phyloP scores from a whole-genome alignment of 2,113 vertebrate genomes.

The Heterotis niloticus region DNA sequence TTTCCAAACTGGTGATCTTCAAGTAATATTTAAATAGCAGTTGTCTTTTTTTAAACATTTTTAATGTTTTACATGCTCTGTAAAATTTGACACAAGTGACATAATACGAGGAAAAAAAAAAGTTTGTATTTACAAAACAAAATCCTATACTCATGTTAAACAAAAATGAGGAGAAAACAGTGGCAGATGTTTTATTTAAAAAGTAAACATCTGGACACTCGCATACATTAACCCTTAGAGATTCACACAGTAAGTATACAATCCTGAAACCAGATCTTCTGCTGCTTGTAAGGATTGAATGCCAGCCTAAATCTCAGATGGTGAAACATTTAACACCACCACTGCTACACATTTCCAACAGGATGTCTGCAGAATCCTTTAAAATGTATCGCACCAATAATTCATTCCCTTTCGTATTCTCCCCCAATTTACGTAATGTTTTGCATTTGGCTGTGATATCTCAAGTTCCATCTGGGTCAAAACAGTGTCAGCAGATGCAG shows the following conservation, averaged over 20 bases:
- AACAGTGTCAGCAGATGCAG: not conserved
- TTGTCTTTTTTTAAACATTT: constrained; percentile 36
- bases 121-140: constrained; percentile 20
- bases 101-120: constrained; percentile 30
- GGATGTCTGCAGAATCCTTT: not conserved
- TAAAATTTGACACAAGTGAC: constrained; percentile 33
- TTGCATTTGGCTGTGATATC: no score
- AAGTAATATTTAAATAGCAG: constrained; percentile 17
- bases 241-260: not conserved
- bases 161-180: not conserved
- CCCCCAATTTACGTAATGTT: no score
- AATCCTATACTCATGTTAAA: not conserved
- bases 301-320: no score
- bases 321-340: not conserved
- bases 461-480: not conserved
- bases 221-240: not conserved
- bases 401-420: no score
- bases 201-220: constrained; percentile 12
- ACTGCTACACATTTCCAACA: not conserved
- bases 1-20: not conserved
- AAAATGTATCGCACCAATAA: not conserved
- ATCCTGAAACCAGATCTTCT: not conserved
- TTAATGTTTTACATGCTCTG: constrained; percentile 50
- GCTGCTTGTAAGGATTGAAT: no score
- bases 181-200: constrained; percentile 22